Percentiles rank a stretch among this genome's conserved stretches.
Evolutionary conservation across 2,888 invertebrate genomes (phyloP).

Genomic region (Phymatocera aterrima): DNA sequence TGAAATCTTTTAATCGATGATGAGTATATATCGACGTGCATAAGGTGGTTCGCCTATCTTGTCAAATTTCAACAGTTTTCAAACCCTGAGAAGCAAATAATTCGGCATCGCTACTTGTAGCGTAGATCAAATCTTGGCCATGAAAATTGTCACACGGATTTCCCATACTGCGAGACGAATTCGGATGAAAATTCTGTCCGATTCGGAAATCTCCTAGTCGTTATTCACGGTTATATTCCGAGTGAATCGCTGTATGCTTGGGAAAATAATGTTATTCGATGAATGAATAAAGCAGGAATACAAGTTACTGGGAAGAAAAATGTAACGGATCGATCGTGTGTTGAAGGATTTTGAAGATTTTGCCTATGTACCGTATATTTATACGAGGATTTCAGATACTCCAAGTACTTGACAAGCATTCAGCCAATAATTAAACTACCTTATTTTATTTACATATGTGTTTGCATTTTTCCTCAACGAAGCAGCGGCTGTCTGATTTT

Average conservation of each 20-base stretch:
- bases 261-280: neutral
- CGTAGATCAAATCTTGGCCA: too few relatives aligned
- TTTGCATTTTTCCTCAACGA: neutral
- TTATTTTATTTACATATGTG: conserved; percentile 15
- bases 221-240: conserved; percentile 2
- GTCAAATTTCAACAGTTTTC: neutral
- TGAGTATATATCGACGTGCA: neutral
- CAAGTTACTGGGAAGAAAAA: neutral
- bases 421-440: conserved; percentile 8
- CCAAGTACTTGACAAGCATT: conserved; percentile 5
- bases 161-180: neutral
- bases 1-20: neutral
- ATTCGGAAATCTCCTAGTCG: neutral
- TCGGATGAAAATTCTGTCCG: neutral
- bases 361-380: neutral
- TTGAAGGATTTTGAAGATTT: neutral
- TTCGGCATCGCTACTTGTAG: too few relatives aligned
- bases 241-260: neutral
- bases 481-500: neutral
- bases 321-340: neutral
- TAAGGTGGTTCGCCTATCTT: neutral
- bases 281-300: conserved; percentile 5
- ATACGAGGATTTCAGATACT: conserved; percentile 12
- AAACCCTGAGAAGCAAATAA: too few relatives aligned
- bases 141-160: too few relatives aligned